Evolutionary conservation across 2,797 vertebrate genomes (phyloP).

Genomic region (Myioborus miniatus): DNA sequence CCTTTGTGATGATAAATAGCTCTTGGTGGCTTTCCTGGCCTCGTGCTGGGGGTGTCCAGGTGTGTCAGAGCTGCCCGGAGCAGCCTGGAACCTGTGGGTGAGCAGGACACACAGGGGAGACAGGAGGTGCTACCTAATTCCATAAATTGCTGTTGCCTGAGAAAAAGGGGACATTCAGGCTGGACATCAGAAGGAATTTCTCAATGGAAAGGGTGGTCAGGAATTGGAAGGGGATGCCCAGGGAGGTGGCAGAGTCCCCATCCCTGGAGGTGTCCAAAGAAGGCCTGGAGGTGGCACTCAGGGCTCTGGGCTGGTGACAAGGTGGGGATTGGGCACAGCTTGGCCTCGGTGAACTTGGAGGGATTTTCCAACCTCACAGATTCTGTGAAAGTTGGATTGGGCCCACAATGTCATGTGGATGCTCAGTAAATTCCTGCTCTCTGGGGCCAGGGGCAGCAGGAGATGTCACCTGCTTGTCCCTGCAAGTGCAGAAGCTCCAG

Average conservation of each 20-base stretch:
- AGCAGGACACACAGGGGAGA: accelerated
- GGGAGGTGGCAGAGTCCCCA: background rate
- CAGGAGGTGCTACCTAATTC: background rate
- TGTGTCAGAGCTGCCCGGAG: background rate
- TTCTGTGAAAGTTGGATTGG: background rate
- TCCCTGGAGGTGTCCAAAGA: background rate
- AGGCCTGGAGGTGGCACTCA: background rate
- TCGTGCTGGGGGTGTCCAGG: background rate
- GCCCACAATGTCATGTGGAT: accelerated
- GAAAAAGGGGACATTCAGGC: background rate
- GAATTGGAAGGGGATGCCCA: background rate
- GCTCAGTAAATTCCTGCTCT: background rate
- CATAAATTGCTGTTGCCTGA: background rate
- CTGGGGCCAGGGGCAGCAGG: background rate
- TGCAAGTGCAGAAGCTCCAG: background rate
- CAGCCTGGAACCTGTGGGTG: background rate
- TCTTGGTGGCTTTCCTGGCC: background rate
- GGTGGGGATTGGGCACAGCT: background rate
- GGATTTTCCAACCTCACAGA: background rate
- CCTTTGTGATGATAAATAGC: background rate
- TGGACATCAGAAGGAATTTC: background rate
- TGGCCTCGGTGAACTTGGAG: too few species aligned
- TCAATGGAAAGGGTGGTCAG: accelerated
- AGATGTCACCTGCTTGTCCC: accelerated
- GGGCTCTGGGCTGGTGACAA: background rate